Evolutionary conservation across 2,113 vertebrate species (phyloP), one percentile per base, ranked within the genome.

Genomic region (Blennius ocellaris): DNA sequence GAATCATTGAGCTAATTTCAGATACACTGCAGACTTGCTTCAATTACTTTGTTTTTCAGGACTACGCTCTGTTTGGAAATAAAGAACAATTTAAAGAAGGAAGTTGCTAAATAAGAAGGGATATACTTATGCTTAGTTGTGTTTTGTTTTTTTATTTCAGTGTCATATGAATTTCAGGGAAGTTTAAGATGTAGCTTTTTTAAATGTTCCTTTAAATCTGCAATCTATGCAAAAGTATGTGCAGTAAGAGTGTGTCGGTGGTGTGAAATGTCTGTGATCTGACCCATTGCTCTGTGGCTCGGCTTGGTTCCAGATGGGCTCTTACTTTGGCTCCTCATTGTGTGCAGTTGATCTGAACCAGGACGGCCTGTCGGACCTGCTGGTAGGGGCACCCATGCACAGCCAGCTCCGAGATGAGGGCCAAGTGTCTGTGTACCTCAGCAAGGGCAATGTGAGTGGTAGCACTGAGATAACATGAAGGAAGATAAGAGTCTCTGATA

Each of bases 241-340:
- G 39, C 66, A 63, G 11, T 75, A 58, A 51, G 52, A 50, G 47
- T 6, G 39, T 82, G 78, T 78, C 37, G 81, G 52, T 62, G 17
- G 10, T 71, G 49, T 87, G 68, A 81, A 79, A 38, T 53, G 73
- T 63, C 80, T 90, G 81, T 93, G 82, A 88, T 84, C 88, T 93
- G 90, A 96, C 95, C 95, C 93, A 95, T 93, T 87, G 89, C 94
- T 96, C 91, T 97, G 90, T 94, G 90, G 94, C 94, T 96, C 90
- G 83, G 73, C 94, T 97, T 96, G 95, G 93, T 97, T 98, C 86
- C 97, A 99, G 98, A 97, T 99, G 97, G 97, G 98, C 94, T 99
- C 98, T 95, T 99, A 99, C 96, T 99, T 99, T 96, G 98, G 98
- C 95, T 99, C 98, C 94, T 97, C 97, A 94, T 95, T 99, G 92